Evolutionary conservation across 2,797 vertebrate genomes (phyloP), one percentile per base, ranked within the genome.

Genomic region (Coendou prehensilis): DNA sequence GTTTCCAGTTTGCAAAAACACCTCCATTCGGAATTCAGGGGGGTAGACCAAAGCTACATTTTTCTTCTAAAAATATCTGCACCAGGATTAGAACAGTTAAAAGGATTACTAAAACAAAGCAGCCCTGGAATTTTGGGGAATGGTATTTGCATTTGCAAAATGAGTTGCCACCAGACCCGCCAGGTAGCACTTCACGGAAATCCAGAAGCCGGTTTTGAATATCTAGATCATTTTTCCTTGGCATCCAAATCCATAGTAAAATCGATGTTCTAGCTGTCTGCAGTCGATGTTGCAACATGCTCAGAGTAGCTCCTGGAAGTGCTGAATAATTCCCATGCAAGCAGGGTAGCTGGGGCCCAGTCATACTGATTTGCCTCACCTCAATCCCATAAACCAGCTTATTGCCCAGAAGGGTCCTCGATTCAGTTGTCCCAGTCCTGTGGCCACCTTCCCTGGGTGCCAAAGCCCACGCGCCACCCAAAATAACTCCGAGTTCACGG

Each of bases 71-170:
- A 96, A 88, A 50, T 69, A 86, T 37, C 84, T 71, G 41, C 4
- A 69, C 10, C 26, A 54, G 22, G 30, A 73, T 71, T 80, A 18
- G 3, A 78, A 79, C 14, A 79, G 18, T 59, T 87, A 28, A 41
- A 75, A 93, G 30, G 64, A 89, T 52, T 71, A 4, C 52, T 52
- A 45, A 79, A 73, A 87, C 64, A 78, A 73, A 93, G 85, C 91
- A 59, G 37, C 85, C 45, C 33, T 54, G 7, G 88, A 88, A 95
- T 57, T 96, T 92, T 84, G 15, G 82, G 71, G 37, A 89, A 22
- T 76, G 45, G 26, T 23, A 97, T 97, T 98, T 97, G 89, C 96
- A 97, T 97, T 96, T 94, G 87, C 85, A 97, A 97, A 96, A 95
- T 90, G 64, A 97, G 95, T 97, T 98, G 96, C 92, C 96, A 96